Base-by-base conservation (phyloP, 2,888 invertebrate species). In the Lasioglossum malachurum region DNA sequence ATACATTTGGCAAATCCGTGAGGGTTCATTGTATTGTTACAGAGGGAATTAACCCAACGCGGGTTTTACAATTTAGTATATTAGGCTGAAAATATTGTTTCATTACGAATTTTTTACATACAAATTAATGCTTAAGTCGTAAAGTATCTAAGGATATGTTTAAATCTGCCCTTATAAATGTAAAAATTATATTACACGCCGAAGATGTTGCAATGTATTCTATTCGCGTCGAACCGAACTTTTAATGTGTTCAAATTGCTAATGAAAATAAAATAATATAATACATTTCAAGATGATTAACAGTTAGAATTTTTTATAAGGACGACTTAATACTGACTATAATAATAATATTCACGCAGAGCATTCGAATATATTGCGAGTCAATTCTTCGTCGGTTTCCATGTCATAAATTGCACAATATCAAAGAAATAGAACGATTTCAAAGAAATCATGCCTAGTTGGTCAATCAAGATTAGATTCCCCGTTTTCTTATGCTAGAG, bases 1-100 rank as follows among this genome's bases (percentile, higher is more conserved):
- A 87, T 88, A 88, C 88, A 91, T 80, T 80, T 86, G 78, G 87
- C 76, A 88, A 72, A 88, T 85, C 80, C 78, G 53, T 80, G 49
- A 16, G 19, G 53, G 78, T 60, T 31, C 41, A 60, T 67, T 67
- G 60, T 35, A 4, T 76, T 77, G 69, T 53, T 72, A 71, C 12
- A 44, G 31, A 71, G 38, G 27, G 41, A 80, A 72, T n/a, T 57
- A 64, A 80, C 49, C 74, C 14, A 78, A 78, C 16, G 38, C 10
- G 38, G 57, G 5, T 53, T 57, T 57, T 72, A 74, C 35, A 57
- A 69, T 49, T 84, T 57, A 73, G 53, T 53, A 76, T 74, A 35
- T 64, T 77, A 80, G 71, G 80, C 86, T 78, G 27, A 44, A 35
- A 76, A 60, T 44, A 76, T 41, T 46, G 23, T 81, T 74, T 27